Base-by-base conservation (phyloP, 2,888 invertebrate genomes). In the Sinohyriopsis cumingii region DNA sequence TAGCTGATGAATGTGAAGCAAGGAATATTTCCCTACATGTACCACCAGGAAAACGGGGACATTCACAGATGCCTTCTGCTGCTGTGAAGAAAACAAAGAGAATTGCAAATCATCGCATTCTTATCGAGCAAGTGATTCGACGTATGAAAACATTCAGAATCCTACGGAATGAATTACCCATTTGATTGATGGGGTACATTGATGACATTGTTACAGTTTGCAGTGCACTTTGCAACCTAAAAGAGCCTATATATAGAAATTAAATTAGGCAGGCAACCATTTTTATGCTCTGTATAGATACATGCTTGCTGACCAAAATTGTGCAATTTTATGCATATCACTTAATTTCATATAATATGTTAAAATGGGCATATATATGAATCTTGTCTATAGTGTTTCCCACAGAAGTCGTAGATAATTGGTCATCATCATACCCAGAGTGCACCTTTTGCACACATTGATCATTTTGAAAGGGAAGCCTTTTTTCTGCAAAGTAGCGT, bases 101-200 rank as follows among this genome's bases (percentile, higher is more conserved):
- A 25, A 71, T 78, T 19, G 75, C 79, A 4, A 79, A 80, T 67
- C 65, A 65, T n/a, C 20, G 80, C n/a, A 82, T 82, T 25, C 63
- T 72, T 22, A 75, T 80, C 19, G 80, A 80, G 55, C 70, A 73
- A 65, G 80, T 73, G 1, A 81, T 80, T 55, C 60, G 75, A 59
- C 63, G 79, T 15, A 55, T 82, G 55, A 82, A 80, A 63, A 67
- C 63, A 24, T 80, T 78, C 64, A 24, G 63, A 15, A 79, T 81
- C 55, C 61, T 77, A 53, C 61, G 65, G 24, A 68, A 70, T 69
- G 67, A 71, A 63, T 19, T 78, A 22, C 78, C 79, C 2, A 54
- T 80, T 25, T 67, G 72, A n/a, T 33, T 79, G 20, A 59, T 75
- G 28, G 61, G 55, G 45, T 71, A 72, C 33, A 28, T 77, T 33